phyloP scores from a whole-genome alignment of 2,113 vertebrate species.

The Lanius ludovicianus region DNA sequence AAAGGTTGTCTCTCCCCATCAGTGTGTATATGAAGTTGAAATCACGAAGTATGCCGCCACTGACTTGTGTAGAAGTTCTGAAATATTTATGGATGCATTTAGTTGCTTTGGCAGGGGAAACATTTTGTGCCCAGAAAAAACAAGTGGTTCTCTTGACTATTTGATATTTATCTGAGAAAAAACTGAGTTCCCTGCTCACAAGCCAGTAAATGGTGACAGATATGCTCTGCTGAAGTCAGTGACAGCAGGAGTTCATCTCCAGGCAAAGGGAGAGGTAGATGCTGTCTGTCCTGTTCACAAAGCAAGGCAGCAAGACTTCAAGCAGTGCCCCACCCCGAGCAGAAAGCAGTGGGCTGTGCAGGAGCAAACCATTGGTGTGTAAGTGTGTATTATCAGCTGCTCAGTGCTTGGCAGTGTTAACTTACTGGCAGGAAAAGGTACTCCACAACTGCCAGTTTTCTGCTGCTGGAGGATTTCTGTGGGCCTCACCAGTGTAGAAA shows the following conservation, averaged over 20 bases:
- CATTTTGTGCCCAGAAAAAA: neutral
- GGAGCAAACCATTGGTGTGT: neutral
- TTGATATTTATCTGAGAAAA: neutral
- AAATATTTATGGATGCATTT: neutral
- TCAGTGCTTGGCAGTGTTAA: neutral
- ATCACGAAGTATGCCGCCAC: neutral
- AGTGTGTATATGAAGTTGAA: neutral
- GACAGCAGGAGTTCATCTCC: neutral
- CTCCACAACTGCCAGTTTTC: neutral
- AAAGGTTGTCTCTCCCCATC: neutral
- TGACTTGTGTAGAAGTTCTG: neutral
- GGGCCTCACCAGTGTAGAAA: neutral
- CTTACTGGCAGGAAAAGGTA: neutral
- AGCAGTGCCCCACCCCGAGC: neutral
- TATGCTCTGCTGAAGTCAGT: neutral
- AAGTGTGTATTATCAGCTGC: neutral
- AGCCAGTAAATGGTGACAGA: neutral
- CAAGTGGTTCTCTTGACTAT: neutral
- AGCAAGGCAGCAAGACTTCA: neutral
- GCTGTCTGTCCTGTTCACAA: neutral
- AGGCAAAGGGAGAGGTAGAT: neutral
- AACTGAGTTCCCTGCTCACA: neutral
- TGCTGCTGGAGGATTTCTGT: neutral
- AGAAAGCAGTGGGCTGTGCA: neutral
- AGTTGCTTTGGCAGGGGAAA: neutral